Conservation (phyloP, 2,888 invertebrate genomes). For the Ochlodes sylvanus region DNA sequence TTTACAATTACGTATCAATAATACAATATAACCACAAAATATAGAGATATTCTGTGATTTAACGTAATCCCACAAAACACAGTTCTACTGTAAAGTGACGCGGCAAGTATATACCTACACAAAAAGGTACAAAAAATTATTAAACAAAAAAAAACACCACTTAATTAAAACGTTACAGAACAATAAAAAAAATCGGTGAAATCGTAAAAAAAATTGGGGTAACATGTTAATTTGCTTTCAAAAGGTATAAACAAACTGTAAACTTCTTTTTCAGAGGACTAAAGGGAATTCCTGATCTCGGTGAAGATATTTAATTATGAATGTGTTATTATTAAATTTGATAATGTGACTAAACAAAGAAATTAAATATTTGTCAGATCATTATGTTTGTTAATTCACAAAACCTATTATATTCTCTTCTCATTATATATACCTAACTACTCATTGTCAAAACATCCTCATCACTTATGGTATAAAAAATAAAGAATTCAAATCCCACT, state of each 20-base stretch:
- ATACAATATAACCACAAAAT: no score
- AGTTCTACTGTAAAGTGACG: no score
- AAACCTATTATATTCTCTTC: no score
- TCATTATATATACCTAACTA: neutral
- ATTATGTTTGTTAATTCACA: neutral
- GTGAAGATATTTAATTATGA: constrained; percentile 56
- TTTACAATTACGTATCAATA: no score
- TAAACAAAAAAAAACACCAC: no score
- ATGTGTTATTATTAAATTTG: neutral
- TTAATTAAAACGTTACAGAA: no score
- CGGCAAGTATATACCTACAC: no score
- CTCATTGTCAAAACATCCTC: neutral
- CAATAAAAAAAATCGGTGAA: no score
- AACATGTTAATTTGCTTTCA: neutral
- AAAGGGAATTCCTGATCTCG: constrained; percentile 78
- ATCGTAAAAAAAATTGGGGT: no score
- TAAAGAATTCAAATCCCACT: neutral
- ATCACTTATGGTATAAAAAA: neutral
- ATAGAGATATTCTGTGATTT: no score
- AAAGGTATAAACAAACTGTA: neutral
- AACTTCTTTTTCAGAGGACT: constrained; percentile 68
- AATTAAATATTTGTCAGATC: constrained; percentile 24
- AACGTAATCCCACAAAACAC: no score
- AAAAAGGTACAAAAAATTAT: no score
- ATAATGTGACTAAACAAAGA: neutral